phyloP scores from a whole-genome alignment of 2,113 vertebrate species.

The Gallinago media region DNA sequence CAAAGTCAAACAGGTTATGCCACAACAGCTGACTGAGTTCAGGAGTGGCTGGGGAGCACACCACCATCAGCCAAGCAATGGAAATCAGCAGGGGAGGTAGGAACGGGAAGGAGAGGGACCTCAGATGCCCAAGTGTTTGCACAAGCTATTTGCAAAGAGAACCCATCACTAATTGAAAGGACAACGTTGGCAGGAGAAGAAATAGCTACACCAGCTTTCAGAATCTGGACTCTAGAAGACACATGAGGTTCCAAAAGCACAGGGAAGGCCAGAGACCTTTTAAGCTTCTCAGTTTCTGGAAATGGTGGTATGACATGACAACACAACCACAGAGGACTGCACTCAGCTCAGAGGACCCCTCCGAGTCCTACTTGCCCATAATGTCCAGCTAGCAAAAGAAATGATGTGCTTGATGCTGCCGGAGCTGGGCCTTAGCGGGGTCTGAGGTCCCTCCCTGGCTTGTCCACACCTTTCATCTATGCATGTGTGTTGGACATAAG shows the following conservation, averaged over 20 bases:
- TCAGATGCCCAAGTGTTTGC: not conserved
- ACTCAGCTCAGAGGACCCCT: not conserved
- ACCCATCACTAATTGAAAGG: not conserved
- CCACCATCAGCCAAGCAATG: not conserved
- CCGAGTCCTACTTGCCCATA: not conserved
- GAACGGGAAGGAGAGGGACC: not conserved
- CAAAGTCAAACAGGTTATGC: not conserved
- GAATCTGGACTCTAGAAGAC: not conserved
- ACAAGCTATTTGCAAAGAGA: not conserved
- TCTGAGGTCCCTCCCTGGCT: not conserved
- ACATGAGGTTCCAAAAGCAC: not conserved
- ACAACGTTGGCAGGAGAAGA: not conserved
- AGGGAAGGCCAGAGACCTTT: not conserved
- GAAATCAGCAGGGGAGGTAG: not conserved
- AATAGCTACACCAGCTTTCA: not conserved
- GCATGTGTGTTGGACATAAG: not conserved
- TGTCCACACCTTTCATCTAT: not conserved
- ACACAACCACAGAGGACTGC: not conserved
- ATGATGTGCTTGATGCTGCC: not conserved
- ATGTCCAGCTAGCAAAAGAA: not conserved
- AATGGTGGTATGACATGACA: not conserved
- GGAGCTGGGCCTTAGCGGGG: rapidly evolving
- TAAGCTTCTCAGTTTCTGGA: not conserved
- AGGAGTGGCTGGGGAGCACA: not conserved
- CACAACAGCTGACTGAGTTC: too few species aligned